A percentile compares a stretch with the other conserved stretches of the same genome.
These are phyloP conservation scores for Crotalus horridus DNA, from an alignment of 2,113 vertebrate species.

Conservation along the genomic window DNA sequence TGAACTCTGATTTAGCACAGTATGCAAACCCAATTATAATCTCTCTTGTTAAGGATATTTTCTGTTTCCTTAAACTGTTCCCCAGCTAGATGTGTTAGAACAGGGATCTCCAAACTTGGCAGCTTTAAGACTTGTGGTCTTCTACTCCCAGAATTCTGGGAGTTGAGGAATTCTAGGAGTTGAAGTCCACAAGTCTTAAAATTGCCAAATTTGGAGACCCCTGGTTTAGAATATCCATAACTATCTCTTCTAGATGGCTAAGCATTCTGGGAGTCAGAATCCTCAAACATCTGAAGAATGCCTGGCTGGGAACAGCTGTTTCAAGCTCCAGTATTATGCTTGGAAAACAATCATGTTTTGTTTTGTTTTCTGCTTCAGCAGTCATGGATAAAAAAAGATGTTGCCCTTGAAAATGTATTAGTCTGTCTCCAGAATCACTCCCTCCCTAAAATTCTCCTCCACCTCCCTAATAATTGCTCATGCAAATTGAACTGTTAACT, in stretches of 20 bases:
- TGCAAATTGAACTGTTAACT: background rate
- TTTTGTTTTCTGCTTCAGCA: background rate
- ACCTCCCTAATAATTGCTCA: background rate
- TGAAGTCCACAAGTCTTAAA: background rate
- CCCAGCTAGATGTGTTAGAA: background rate
- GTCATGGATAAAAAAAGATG: background rate
- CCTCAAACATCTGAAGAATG: background rate
- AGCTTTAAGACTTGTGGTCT: background rate
- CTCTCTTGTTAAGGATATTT: background rate
- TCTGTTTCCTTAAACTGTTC: background rate
- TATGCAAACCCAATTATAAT: background rate
- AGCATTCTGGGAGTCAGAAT: background rate
- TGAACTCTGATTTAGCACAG: background rate
- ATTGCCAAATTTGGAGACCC: background rate
- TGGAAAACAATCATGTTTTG: background rate
- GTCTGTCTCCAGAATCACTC: background rate
- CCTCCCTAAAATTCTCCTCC: background rate
- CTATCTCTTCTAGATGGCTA: background rate
- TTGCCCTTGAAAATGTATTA: background rate
- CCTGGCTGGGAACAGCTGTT: background rate
- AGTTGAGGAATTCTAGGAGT: background rate
- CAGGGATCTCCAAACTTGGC: background rate
- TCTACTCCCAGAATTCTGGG: background rate
- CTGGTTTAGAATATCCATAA: background rate
- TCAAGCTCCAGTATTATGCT: background rate